These are phyloP conservation scores for Dendrolimus kikuchii DNA, from an alignment of 1,140 invertebrate genomes.

Conservation along the genomic window DNA sequence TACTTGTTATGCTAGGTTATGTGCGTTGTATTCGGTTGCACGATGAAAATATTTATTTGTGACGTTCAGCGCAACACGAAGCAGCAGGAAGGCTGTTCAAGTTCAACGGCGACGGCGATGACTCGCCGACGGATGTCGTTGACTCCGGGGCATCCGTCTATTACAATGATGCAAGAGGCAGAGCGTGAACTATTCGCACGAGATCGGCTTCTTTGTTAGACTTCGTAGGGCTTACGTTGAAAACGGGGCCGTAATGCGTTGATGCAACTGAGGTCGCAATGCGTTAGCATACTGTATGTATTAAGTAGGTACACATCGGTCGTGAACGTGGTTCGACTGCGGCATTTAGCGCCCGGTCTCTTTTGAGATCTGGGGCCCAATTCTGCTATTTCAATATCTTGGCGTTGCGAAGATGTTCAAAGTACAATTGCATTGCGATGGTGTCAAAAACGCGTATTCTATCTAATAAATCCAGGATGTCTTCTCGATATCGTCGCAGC, in stretches of 20 bases:
- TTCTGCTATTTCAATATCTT: no score
- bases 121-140: constrained; percentile 39
- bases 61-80: not conserved
- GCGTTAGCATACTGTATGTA: not conserved
- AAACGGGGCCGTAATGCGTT: constrained; percentile 13
- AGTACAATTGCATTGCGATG: no score
- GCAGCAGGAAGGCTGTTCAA: constrained; percentile 20
- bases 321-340: constrained; percentile 13
- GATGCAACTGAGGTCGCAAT: not conserved
- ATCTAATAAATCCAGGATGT: no score
- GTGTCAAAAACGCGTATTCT: no score
- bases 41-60: no score
- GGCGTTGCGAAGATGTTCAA: no score
- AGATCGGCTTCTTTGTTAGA: constrained; percentile 20
- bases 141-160: constrained; percentile 28
- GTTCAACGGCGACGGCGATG: constrained; percentile 31
- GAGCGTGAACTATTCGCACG: constrained; percentile 43
- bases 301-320: not conserved
- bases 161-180: constrained; percentile 44
- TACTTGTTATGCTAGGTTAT: constrained; percentile 8
- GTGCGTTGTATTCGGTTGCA: no score
- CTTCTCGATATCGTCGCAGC: no score
- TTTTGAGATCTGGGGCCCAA: no score
- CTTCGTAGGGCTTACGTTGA: constrained; percentile 11
- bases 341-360: constrained; percentile 15